Evolutionary conservation across 1,140 invertebrate species (phyloP).

Genomic region (Augochlora pura): DNA sequence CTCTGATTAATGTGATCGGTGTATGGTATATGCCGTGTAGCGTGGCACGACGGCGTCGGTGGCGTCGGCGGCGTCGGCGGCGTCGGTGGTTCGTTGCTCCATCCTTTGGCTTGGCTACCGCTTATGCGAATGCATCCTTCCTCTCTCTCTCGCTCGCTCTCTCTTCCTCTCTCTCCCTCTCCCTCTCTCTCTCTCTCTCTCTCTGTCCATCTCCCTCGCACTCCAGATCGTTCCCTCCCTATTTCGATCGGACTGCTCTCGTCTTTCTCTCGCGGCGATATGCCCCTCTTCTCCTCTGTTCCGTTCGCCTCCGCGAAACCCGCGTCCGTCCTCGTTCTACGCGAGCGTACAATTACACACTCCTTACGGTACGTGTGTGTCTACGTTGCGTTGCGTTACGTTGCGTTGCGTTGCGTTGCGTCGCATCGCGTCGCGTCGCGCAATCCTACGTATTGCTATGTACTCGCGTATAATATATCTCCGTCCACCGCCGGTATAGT

Average conservation of each 20-base stretch:
- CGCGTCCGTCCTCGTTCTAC: conserved; percentile 21
- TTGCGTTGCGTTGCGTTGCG: too few relatives aligned
- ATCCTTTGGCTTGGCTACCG: conserved; percentile 73
- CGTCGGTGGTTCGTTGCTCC: conserved; percentile 59
- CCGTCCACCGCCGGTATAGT: conserved; percentile 62
- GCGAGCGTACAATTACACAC: conserved; percentile 49
- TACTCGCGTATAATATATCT: conserved; percentile 66
- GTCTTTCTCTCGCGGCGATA: conserved; percentile 2
- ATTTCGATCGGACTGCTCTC: neutral
- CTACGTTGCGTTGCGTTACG: neutral
- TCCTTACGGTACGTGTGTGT: conserved; percentile 50
- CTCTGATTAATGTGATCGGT: conserved; percentile 81
- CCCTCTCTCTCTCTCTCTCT: neutral
- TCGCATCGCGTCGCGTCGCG: neutral
- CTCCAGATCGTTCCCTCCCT: neutral
- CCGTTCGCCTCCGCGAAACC: conserved; percentile 19
- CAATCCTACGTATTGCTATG: conserved; percentile 44
- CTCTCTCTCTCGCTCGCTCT: neutral
- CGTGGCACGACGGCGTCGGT: conserved; percentile 50
- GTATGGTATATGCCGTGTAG: conserved; percentile 70
- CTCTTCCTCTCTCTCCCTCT: neutral
- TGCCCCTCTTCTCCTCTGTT: conserved; percentile 34
- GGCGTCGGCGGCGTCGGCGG: conserved; percentile 36
- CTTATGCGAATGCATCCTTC: conserved; percentile 63
- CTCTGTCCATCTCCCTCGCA: neutral